Evolutionary conservation across 2,113 vertebrate genomes (phyloP), one percentile per base, ranked within the genome.

Genomic region (Caracal caracal): DNA sequence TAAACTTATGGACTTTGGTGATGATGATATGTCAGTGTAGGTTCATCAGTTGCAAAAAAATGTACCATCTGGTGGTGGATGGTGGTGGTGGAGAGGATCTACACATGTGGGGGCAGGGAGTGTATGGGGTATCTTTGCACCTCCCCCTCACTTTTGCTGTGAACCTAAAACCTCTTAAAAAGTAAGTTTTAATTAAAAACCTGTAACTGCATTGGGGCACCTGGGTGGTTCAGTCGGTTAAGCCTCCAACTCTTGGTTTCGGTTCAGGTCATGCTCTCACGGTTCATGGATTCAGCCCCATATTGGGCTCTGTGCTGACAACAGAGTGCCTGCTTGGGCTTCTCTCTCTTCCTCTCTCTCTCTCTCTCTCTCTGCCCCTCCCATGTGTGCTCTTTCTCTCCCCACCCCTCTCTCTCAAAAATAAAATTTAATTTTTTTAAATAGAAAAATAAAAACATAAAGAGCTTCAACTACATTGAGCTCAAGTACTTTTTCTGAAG

Each of bases 61-160:
- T 9, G 6, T 37, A 19, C 37, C 17, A 37, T 1, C 30, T 70
- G 30, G 17, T 35, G 59, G 6, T 11, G 30, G 2, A 6, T 56
- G 11, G 47, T 78, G 30, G 28, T 37, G 71, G 22, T 24, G 2
- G 12, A 19, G 17, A 59, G 81, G 24, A 11, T 59, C 11, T 13
- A 1, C 22, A 24, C 0, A 0, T 37, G 40, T 43, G 3, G 15
- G 11, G 15, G 6, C 24, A 79, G 49, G 37, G 6, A 6, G 2
- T 53, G 56, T 35, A 6, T 11, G 9, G 30, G 28, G 30, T 66
- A 43, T 43, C n/a, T 82, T 71, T 68, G 13, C 26, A 43, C 10
- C 49, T 59, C 33, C 1, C 17, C n/a, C 26, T 84, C 47, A 76
- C 1, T 66, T 76, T 84, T 84, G 16, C 30, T 78, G 30, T 65